Evolutionary conservation across 2,888 invertebrate species (phyloP).

Genomic region (Oligia latruncula): DNA sequence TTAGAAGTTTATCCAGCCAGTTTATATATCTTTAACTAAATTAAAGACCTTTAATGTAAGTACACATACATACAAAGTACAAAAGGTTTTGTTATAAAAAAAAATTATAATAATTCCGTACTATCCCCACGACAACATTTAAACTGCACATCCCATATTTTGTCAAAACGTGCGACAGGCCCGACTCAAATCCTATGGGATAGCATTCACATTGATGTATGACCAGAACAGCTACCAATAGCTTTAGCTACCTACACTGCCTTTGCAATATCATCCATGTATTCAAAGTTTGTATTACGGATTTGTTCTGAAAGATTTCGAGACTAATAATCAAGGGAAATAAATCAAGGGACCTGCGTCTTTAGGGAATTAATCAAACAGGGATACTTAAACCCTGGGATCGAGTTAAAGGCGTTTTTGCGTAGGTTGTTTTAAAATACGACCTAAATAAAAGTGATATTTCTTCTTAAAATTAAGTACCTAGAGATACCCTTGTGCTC

Average conservation of each 20-base stretch:
- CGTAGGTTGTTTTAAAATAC: not conserved
- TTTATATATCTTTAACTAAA: no score
- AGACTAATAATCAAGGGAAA: conserved; percentile 37
- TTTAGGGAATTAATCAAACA: conserved; percentile 37
- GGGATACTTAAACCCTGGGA: conserved; percentile 21
- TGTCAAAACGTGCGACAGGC: not conserved
- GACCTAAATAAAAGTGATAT: not conserved
- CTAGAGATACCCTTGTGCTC: not conserved
- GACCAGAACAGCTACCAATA: not conserved
- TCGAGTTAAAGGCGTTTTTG: not conserved
- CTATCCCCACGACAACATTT: not conserved
- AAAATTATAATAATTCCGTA: no score
- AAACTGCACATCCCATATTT: not conserved
- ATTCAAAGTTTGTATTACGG: conserved; percentile 16
- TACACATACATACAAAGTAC: no score
- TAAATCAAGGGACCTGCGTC: conserved; percentile 30
- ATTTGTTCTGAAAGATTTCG: conserved; percentile 36
- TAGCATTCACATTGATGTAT: not conserved
- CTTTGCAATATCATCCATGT: conserved; percentile 7
- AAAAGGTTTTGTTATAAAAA: no score
- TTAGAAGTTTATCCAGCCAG: no score
- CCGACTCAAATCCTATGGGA: conserved; percentile 7
- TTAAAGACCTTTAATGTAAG: no score
- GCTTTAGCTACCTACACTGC: not conserved
- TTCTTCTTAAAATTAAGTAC: not conserved